Conservation (phyloP, 2,113 vertebrate species). For the Felis catus region F.catus_Fca126_mat1.0 CM031412.1:172359001-172359500, state of each 20-base stretch:
- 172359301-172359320: background rate
- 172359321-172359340: background rate
- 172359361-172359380: background rate
- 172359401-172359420: background rate
- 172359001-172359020: background rate
- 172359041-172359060: background rate
- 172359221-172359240: background rate
- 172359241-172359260: background rate
- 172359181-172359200: background rate
- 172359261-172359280: background rate
- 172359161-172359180: background rate
- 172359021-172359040: background rate
- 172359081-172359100: background rate
- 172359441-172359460: background rate
- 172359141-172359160: background rate
- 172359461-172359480: background rate
- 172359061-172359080: background rate
- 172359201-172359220: background rate
- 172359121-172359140: background rate
- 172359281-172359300: background rate
- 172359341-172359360: background rate
- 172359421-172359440: background rate
- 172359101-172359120: background rate
- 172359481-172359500: background rate
- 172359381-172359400: background rate